Conservation (phyloP, 2,113 vertebrate genomes). For the Octodon degus region DNA sequence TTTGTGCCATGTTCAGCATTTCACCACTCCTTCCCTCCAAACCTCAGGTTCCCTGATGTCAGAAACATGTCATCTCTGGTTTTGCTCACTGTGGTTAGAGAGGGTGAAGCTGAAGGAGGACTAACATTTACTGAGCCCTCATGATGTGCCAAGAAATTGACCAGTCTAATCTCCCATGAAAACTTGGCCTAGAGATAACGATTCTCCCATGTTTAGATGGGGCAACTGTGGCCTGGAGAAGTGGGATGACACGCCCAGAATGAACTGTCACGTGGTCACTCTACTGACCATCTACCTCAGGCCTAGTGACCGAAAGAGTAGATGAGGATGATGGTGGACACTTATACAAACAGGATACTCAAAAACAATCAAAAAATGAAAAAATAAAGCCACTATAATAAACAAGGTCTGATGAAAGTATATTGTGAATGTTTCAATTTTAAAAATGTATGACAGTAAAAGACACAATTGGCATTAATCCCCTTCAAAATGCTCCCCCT, state of each 20-base stretch:
- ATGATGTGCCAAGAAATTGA: neutral
- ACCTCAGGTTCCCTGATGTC: neutral
- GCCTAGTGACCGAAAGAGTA: neutral
- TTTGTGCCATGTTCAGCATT: neutral
- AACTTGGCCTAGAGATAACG: neutral
- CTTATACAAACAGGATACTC: neutral
- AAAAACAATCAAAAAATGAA: neutral
- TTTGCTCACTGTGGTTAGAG: neutral
- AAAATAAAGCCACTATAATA: neutral
- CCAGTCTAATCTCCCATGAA: neutral
- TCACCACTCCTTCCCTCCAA: neutral
- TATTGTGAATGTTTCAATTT: neutral
- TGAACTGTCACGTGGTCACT: neutral
- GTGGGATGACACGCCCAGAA: neutral
- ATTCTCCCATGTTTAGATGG: neutral
- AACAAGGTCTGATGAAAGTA: neutral
- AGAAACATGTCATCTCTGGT: neutral
- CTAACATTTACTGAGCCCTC: neutral
- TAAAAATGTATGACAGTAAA: neutral
- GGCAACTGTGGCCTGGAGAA: neutral
- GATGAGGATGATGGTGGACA: neutral
- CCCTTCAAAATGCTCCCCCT: neutral
- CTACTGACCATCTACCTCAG: neutral
- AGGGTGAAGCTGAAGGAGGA: neutral
- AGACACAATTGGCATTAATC: neutral